Percentiles rank a stretch among this genome's conserved stretches.
Conservation (phyloP, 2,888 invertebrate species). For the Panopea generosa region DNA sequence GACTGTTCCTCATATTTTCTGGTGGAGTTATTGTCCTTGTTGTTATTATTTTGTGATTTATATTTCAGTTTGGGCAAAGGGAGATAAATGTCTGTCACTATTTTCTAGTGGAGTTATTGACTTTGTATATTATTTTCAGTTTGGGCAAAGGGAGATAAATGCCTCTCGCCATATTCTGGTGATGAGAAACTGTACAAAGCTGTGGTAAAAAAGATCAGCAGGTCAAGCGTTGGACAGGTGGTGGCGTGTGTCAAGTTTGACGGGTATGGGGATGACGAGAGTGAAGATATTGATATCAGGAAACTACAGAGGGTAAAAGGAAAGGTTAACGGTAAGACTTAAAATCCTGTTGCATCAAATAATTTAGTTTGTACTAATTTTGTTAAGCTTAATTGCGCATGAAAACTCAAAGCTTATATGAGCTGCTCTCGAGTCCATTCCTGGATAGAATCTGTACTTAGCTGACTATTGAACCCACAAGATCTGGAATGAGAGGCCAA, state of each 20-base stretch:
- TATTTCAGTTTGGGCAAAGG: slow-evolving; percentile 72
- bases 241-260: slow-evolving; percentile 67
- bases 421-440: too few species aligned
- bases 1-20: too few species aligned
- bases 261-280: slow-evolving; percentile 67
- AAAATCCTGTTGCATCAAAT: too few species aligned
- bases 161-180: slow-evolving; percentile 69
- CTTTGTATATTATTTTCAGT: slow-evolving; percentile 48
- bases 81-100: slow-evolving; percentile 72
- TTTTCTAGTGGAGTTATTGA: too few species aligned
- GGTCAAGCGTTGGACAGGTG: slow-evolving; percentile 45
- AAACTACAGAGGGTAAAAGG: slow-evolving; percentile 44
- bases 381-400: too few species aligned
- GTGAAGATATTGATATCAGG: slow-evolving; percentile 65
- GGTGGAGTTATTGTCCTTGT: not conserved
- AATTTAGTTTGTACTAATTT: too few species aligned
- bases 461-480: too few species aligned
- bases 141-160: slow-evolving; percentile 73
- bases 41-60: too few species aligned
- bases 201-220: slow-evolving; percentile 59
- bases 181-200: slow-evolving; percentile 68
- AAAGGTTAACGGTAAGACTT: not conserved
- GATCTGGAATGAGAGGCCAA: too few species aligned
- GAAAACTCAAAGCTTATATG: too few species aligned
- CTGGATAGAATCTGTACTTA: too few species aligned